Conservation (phyloP, 2,797 vertebrate genomes). For the Thamnophis elegans region DNA sequence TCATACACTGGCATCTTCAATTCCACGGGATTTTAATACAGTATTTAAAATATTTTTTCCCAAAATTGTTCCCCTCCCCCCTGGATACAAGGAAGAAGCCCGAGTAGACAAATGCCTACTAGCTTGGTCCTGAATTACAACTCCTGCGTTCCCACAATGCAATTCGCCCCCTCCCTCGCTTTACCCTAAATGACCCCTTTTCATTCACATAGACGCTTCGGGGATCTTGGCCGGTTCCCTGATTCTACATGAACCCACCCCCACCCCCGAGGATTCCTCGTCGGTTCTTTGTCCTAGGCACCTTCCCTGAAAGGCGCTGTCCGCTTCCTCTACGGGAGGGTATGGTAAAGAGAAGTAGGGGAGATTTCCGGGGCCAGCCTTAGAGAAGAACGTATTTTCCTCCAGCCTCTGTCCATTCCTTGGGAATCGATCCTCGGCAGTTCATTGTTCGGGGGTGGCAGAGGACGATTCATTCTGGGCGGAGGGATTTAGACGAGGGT, state of each 20-base stretch:
- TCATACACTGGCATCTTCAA: neutral
- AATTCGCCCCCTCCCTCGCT: conserved; percentile 1
- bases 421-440: neutral
- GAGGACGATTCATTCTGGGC: too few relatives aligned
- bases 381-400: neutral
- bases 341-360: neutral
- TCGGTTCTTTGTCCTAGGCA: neutral
- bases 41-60: neutral
- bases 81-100: neutral
- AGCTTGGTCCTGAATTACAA: neutral
- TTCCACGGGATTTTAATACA: neutral
- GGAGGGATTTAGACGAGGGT: too few relatives aligned
- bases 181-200: conserved; percentile 39
- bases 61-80: neutral
- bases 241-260: neutral
- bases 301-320: neutral
- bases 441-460: too few relatives aligned
- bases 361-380: neutral
- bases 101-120: neutral
- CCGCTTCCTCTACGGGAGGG: neutral
- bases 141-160: conserved; percentile 9
- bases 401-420: neutral
- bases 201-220: conserved; percentile 20
- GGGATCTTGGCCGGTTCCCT: neutral
- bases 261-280: neutral